These are phyloP conservation scores for Suncus etruscus DNA, from an alignment of 2,113 vertebrate species.

Conservation along the genomic window DNA sequence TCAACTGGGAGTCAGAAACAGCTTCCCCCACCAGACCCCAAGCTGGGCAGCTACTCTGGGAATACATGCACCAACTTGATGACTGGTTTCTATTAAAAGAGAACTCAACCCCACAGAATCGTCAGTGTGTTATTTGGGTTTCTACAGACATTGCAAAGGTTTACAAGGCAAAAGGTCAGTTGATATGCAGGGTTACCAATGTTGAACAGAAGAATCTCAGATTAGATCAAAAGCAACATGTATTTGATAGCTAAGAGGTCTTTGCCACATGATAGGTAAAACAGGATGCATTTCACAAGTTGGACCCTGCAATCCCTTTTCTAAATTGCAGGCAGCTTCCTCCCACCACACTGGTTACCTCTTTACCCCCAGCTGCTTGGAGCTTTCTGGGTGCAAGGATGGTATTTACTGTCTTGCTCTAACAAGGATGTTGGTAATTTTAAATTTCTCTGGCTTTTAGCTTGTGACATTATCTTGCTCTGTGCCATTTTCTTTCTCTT, in stretches of 20 bases:
- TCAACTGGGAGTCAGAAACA: background rate
- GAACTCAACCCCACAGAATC: background rate
- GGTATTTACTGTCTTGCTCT: conserved; percentile 70
- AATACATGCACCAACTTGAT: background rate
- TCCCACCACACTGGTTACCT: background rate
- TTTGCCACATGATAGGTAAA: conserved; percentile 60
- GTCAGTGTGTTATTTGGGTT: background rate
- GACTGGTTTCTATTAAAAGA: conserved; percentile 43
- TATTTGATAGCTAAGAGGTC: conserved; percentile 37
- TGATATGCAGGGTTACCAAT: conserved; percentile 25
- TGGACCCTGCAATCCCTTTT: conserved; percentile 53
- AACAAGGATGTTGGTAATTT: conserved; percentile 78
- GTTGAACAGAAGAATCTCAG: conserved; percentile 26
- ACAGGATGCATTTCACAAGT: conserved; percentile 53
- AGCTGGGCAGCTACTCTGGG: background rate
- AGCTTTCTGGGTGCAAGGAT: conserved; percentile 43
- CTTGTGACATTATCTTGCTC: conserved; percentile 59
- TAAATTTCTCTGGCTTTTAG: conserved; percentile 78
- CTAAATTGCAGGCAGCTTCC: conserved; percentile 34
- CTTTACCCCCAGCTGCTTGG: background rate
- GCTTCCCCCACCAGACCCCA: background rate
- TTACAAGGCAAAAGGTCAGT: background rate
- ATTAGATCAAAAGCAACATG: conserved; percentile 47
- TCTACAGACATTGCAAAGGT: background rate
- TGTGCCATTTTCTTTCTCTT: conserved; percentile 35